These are phyloP conservation scores for Henricia sp. DNA, from an alignment of 53 echinoderm and acorn worm species.

Conservation along the genomic window DNA sequence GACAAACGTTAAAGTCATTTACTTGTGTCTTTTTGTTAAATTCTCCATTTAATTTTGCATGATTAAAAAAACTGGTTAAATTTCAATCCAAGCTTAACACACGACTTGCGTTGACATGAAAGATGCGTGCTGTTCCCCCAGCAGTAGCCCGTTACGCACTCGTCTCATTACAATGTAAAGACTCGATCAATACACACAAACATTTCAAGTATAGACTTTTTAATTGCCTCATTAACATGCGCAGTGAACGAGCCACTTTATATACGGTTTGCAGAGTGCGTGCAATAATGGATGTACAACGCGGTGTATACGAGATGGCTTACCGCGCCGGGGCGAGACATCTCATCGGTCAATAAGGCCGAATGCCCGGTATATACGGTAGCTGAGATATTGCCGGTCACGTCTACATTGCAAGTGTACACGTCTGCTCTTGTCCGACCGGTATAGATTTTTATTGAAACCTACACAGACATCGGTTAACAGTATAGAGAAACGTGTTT, in stretches of 20 bases:
- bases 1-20: too few relatives aligned
- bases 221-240: conserved; percentile 19
- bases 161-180: background rate
- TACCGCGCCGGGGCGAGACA: background rate
- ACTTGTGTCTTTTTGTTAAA: too few relatives aligned
- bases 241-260: too few relatives aligned
- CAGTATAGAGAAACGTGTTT: background rate
- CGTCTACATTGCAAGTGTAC: background rate
- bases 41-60: too few relatives aligned
- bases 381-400: conserved; percentile 15
- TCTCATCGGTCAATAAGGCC: conserved; percentile 9
- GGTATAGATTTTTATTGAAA: background rate
- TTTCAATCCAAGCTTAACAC: too few relatives aligned
- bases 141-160: background rate
- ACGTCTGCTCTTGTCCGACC: background rate
- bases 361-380: conserved; percentile 7
- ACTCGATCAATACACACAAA: conserved; percentile 15
- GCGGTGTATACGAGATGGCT: background rate
- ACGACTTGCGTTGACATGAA: too few relatives aligned
- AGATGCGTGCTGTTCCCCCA: too few relatives aligned
- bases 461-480: conserved; percentile 20
- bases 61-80: too few relatives aligned
- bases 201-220: background rate
- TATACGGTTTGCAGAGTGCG: too few relatives aligned
- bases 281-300: background rate